A percentile compares a stretch with the other conserved stretches of the same genome.
Evolutionary conservation across 2,113 vertebrate genomes (phyloP).

Genomic region (Platichthys stellatus): DNA sequence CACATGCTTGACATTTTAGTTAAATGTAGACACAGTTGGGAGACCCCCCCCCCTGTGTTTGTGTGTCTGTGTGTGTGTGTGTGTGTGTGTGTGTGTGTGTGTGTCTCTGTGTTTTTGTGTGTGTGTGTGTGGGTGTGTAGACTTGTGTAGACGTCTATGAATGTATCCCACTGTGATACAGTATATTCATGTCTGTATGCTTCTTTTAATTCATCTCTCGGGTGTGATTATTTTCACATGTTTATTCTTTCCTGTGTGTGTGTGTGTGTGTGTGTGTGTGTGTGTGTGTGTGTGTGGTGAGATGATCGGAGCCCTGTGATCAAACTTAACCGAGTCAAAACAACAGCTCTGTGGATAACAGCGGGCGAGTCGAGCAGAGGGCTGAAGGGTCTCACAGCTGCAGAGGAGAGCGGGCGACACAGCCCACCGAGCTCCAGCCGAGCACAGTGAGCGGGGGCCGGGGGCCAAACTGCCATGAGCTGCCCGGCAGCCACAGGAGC

Average conservation of each 20-base stretch:
- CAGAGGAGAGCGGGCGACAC: conserved; percentile 29
- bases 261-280: conserved; percentile 9
- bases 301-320: conserved; percentile 59
- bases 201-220: conserved; percentile 27
- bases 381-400: conserved; percentile 57
- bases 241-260: not conserved
- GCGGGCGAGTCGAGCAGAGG: conserved; percentile 46
- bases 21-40: conserved; percentile 10
- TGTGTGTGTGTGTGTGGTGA: conserved; percentile 19
- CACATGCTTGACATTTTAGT: conserved; percentile 35
- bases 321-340: conserved; percentile 65
- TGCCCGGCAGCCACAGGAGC: conserved; percentile 65
- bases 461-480: conserved; percentile 63
- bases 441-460: conserved; percentile 45
- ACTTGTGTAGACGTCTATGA: not conserved
- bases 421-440: conserved; percentile 43
- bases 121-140: conserved; percentile 17
- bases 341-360: conserved; percentile 55
- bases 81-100: conserved; percentile 21
- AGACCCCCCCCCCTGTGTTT: conserved; percentile 26
- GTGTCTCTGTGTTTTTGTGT: not conserved
- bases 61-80: conserved; percentile 14
- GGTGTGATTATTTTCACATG: conserved; percentile 29
- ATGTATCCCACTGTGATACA: conserved; percentile 10
- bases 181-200: conserved; percentile 7